Evolutionary conservation across 2,113 vertebrate genomes (phyloP).

Genomic region (Forbesichthys papilliferus): DNA sequence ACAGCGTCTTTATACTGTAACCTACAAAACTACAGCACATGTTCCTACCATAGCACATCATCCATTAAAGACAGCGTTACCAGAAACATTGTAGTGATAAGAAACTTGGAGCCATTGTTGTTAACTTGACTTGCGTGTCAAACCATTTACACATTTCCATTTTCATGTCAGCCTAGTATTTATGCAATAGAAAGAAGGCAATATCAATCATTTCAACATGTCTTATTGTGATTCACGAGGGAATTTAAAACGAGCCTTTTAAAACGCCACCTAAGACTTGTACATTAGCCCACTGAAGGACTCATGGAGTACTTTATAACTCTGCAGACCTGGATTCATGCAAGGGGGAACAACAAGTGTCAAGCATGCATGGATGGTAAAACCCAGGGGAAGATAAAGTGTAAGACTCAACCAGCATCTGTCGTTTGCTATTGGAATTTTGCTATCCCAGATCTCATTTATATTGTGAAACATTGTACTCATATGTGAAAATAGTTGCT

Average conservation of each 20-base stretch:
- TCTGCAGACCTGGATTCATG: conserved; percentile 46
- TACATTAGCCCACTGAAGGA: conserved; percentile 50
- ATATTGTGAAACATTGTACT: too few relatives aligned
- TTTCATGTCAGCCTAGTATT: conserved; percentile 46
- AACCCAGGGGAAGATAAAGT: conserved; percentile 22
- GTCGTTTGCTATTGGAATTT: conserved; percentile 15
- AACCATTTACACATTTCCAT: conserved; percentile 33
- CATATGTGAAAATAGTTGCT: too few relatives aligned
- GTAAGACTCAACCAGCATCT: conserved; percentile 47
- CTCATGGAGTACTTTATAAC: conserved; percentile 57
- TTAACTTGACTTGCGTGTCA: not conserved
- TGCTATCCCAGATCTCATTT: not conserved
- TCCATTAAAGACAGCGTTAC: not conserved
- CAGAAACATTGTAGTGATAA: not conserved
- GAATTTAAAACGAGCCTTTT: conserved; percentile 51
- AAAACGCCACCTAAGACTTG: conserved; percentile 54
- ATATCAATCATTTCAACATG: conserved; percentile 45
- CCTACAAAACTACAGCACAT: too few relatives aligned
- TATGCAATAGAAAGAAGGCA: conserved; percentile 31
- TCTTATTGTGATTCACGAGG: conserved; percentile 40
- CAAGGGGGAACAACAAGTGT: conserved; percentile 53
- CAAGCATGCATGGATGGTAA: conserved; percentile 38
- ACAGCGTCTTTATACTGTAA: too few relatives aligned
- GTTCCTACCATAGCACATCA: not conserved
- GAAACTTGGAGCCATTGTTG: not conserved